A percentile compares a stretch with the other conserved stretches of the same genome.
These are phyloP conservation scores for Epinotia brunnichana DNA, from an alignment of 2,888 invertebrate species.

Conservation along the genomic window DNA sequence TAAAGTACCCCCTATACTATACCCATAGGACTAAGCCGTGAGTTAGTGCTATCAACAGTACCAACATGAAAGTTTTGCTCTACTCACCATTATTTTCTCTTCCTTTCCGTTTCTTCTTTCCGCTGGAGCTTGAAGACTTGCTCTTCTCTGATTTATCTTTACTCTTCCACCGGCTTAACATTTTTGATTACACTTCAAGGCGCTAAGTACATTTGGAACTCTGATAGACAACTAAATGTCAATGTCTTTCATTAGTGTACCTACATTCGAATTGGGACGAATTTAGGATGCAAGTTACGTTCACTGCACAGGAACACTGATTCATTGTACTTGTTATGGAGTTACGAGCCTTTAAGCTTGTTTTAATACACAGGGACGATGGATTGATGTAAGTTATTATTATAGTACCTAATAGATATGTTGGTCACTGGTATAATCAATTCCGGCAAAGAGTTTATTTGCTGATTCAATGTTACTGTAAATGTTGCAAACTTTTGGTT, in stretches of 20 bases:
- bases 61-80: background rate
- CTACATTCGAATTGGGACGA: slow-evolving; percentile 18
- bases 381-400: background rate
- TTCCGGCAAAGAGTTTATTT: slow-evolving; percentile 23
- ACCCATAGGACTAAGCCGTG: background rate
- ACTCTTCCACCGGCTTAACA: slow-evolving; percentile 93
- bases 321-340: slow-evolving; percentile 34
- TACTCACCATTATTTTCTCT: slow-evolving; percentile 88
- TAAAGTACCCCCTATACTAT: background rate
- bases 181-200: slow-evolving; percentile 60
- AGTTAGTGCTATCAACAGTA: background rate
- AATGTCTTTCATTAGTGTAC: slow-evolving; percentile 1
- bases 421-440: slow-evolving; percentile 30
- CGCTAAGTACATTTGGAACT: slow-evolving; percentile 34
- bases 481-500: background rate
- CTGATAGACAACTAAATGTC: slow-evolving; percentile 7
- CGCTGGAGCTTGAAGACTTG: slow-evolving; percentile 81
- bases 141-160: slow-evolving; percentile 91
- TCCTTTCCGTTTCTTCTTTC: slow-evolving; percentile 93
- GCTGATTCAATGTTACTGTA: slow-evolving; percentile 27
- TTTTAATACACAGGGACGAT: background rate
- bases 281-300: slow-evolving; percentile 7
- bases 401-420: slow-evolving; percentile 25
- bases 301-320: slow-evolving; percentile 36
- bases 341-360: slow-evolving; percentile 2